A percentile compares a stretch with the other conserved stretches of the same genome.
Evolutionary conservation across 1,140 invertebrate genomes (phyloP).

Genomic region (Trichomalopsis sarcophagae): DNA sequence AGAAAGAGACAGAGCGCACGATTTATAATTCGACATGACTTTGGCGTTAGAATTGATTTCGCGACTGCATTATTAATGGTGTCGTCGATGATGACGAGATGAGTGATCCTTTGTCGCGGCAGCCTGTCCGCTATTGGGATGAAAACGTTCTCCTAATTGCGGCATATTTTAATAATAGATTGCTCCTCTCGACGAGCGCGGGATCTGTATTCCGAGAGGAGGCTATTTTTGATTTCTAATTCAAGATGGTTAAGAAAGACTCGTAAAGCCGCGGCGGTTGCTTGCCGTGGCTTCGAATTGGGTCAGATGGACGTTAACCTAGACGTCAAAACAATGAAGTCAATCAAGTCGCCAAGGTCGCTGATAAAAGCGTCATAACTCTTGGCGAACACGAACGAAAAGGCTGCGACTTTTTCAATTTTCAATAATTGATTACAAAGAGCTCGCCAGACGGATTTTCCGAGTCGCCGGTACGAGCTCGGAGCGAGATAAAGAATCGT

Average conservation of each 20-base stretch:
- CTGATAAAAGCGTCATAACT: conserved; percentile 50
- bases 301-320: conserved; percentile 46
- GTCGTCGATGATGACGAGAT: neutral
- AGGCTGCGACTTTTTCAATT: conserved; percentile 41
- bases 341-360: conserved; percentile 50
- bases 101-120: neutral
- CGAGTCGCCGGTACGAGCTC: neutral
- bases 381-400: conserved; percentile 30
- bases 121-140: neutral
- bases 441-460: neutral
- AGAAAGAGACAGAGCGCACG: neutral
- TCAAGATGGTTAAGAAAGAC: conserved; percentile 40
- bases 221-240: conserved; percentile 39
- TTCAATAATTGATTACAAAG: conserved; percentile 27
- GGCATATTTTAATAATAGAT: conserved; percentile 1
- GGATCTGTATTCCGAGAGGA: neutral
- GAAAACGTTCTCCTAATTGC: neutral
- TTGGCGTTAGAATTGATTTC: conserved; percentile 15
- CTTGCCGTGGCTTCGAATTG: conserved; percentile 1
- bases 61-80: conserved; percentile 21
- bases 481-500: neutral
- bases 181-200: neutral
- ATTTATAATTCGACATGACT: neutral
- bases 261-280: conserved; percentile 4
- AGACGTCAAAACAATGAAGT: conserved; percentile 52